A percentile compares a stretch with the other conserved stretches of the same genome.
Evolutionary conservation across 2,113 vertebrate species (phyloP).

Genomic region (Mus spicilegus): DNA sequence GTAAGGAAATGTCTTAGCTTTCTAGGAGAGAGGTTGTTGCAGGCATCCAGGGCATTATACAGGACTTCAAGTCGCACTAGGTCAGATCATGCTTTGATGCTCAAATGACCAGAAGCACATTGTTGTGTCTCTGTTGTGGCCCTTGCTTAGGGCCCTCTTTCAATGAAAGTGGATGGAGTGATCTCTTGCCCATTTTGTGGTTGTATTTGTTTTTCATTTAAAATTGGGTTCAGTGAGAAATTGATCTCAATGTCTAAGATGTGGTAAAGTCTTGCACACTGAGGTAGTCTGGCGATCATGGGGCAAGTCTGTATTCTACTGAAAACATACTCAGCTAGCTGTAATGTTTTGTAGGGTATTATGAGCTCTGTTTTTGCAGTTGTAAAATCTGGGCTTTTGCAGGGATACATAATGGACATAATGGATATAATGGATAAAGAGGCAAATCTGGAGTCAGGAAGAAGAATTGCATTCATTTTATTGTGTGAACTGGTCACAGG

Average conservation of each 20-base stretch:
- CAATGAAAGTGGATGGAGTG: neutral
- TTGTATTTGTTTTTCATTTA: neutral
- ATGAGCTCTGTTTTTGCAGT: neutral
- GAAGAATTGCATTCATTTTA: rapidly evolving
- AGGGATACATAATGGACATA: too few relatives aligned
- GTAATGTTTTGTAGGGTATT: neutral
- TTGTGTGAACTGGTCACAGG: neutral
- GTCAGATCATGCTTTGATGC: neutral
- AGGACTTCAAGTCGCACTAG: neutral
- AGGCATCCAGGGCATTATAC: neutral
- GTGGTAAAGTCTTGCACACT: neutral
- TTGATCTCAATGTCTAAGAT: neutral
- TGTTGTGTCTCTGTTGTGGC: neutral
- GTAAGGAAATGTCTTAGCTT: neutral
- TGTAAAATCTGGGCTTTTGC: neutral
- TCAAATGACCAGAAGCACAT: neutral
- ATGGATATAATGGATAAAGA: neutral
- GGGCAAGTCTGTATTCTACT: neutral
- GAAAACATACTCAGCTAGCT: neutral
- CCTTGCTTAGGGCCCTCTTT: neutral
- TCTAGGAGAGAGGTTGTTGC: neutral
- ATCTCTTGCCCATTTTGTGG: neutral
- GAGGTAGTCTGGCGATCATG: neutral
- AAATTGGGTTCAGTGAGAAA: neutral
- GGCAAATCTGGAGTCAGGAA: neutral